These are phyloP conservation scores for Rapana venosa DNA, from an alignment of 2,888 invertebrate species.

Conservation along the genomic window DNA sequence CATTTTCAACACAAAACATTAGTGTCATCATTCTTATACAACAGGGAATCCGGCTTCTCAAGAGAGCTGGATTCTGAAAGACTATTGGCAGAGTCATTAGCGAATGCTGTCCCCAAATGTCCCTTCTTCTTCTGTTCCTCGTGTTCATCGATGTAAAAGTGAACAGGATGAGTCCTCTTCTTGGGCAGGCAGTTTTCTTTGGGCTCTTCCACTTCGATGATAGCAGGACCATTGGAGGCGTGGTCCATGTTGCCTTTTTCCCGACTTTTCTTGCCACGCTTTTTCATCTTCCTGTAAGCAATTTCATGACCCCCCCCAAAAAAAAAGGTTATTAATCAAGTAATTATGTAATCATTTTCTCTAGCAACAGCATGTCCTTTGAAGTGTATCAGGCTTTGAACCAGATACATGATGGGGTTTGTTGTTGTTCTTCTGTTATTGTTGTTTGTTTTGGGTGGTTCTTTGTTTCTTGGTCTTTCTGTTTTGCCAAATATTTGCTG, in stretches of 20 bases:
- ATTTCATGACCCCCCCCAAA: not conserved
- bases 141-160: constrained; percentile 70
- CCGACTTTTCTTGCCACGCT: constrained; percentile 46
- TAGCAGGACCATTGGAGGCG: constrained; percentile 42
- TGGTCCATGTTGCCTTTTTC: constrained; percentile 32
- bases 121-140: constrained; percentile 58
- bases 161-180: constrained; percentile 61
- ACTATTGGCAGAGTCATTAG: constrained; percentile 69
- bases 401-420: not conserved
- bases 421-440: not conserved
- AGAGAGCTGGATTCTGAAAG: constrained; percentile 12
- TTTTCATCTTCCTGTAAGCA: constrained; percentile 47
- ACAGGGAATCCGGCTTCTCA: constrained; percentile 33
- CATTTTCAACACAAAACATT: not conserved
- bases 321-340: too few relatives aligned
- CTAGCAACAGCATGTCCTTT: not conserved
- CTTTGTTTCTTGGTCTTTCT: not conserved
- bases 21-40: constrained; percentile 22
- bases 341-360: not conserved
- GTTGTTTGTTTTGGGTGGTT: not conserved
- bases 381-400: not conserved
- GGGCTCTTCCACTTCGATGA: constrained; percentile 44
- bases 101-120: constrained; percentile 62
- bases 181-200: constrained; percentile 20
- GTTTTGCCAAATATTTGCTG: not conserved